Percentiles rank a stretch among this genome's conserved stretches.
phyloP scores from a whole-genome alignment of 2,888 invertebrate genomes.

The Tipula lateralis region DNA sequence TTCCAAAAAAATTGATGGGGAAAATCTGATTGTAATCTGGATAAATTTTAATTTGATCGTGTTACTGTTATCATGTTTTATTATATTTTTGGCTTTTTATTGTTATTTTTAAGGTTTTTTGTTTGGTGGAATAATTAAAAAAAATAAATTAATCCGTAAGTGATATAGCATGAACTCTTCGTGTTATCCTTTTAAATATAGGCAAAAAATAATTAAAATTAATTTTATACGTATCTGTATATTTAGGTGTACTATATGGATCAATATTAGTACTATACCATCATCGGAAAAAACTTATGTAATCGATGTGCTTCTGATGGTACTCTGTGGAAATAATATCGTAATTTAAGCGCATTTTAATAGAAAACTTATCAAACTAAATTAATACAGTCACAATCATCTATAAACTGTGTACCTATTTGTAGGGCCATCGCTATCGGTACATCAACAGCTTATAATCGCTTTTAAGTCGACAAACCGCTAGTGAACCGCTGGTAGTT shows the following conservation, averaged over 20 bases:
- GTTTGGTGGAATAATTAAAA: not conserved
- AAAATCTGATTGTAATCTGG: slow-evolving; percentile 24
- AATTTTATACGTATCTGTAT: not conserved
- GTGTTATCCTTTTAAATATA: slow-evolving; percentile 24
- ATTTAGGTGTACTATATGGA: not conserved
- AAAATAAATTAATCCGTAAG: slow-evolving; percentile 11
- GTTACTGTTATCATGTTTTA: not conserved
- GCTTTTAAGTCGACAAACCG: no score
- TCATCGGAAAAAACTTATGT: no score
- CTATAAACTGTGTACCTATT: no score
- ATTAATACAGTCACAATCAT: no score
- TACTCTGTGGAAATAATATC: no score
- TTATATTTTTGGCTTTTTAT: not conserved
- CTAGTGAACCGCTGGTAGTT: no score
- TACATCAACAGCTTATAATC: no score
- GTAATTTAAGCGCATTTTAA: no score
- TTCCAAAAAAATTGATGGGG: not conserved
- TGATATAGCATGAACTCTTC: slow-evolving; percentile 15
- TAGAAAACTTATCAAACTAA: no score
- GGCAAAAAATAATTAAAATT: not conserved
- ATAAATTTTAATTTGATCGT: slow-evolving; percentile 11
- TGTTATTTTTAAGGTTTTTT: slow-evolving; percentile 15
- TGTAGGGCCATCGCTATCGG: no score
- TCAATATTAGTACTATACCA: no score
- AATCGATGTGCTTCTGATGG: no score